Evolutionary conservation across 2,113 vertebrate genomes (phyloP).

Genomic region (Dunckerocampus dactyliophorus): DNA sequence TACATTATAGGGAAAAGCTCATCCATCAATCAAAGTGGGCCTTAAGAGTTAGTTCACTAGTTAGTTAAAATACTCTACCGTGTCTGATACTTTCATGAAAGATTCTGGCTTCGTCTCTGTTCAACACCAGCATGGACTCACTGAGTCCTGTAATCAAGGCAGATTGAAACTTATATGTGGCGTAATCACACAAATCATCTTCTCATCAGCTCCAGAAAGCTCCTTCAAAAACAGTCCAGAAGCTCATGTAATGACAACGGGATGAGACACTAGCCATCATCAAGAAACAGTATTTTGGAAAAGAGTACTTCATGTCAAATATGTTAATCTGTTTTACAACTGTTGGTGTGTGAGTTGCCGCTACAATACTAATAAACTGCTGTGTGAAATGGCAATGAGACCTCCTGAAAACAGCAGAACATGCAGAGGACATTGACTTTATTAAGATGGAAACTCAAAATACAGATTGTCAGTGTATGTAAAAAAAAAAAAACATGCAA

Average conservation of each 20-base stretch:
- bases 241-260: neutral
- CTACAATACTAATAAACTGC: slow-evolving; percentile 20
- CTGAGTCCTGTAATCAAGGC: slow-evolving; percentile 72
- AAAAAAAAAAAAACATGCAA: slow-evolving; percentile 56
- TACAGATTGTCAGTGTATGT: slow-evolving; percentile 23
- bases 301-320: no score
- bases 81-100: slow-evolving; percentile 75
- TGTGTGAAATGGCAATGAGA: slow-evolving; percentile 51
- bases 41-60: slow-evolving; percentile 32
- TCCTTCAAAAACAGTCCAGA: slow-evolving; percentile 11
- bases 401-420: slow-evolving; percentile 35
- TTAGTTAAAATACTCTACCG: slow-evolving; percentile 67
- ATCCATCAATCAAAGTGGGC: slow-evolving; percentile 16
- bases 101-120: slow-evolving; percentile 74
- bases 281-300: neutral
- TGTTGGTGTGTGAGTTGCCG: no score
- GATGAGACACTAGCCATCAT: neutral
- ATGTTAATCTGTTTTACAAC: slow-evolving; percentile 36
- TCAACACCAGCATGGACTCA: slow-evolving; percentile 72
- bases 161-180: slow-evolving; percentile 61
- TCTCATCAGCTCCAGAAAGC: slow-evolving; percentile 11
- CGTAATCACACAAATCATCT: slow-evolving; percentile 41
- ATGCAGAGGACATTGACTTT: slow-evolving; percentile 58
- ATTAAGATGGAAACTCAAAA: slow-evolving; percentile 60
- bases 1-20: slow-evolving; percentile 23